These are phyloP conservation scores for Nicator chloris DNA, from an alignment of 2,113 vertebrate species.

Conservation along the genomic window DNA sequence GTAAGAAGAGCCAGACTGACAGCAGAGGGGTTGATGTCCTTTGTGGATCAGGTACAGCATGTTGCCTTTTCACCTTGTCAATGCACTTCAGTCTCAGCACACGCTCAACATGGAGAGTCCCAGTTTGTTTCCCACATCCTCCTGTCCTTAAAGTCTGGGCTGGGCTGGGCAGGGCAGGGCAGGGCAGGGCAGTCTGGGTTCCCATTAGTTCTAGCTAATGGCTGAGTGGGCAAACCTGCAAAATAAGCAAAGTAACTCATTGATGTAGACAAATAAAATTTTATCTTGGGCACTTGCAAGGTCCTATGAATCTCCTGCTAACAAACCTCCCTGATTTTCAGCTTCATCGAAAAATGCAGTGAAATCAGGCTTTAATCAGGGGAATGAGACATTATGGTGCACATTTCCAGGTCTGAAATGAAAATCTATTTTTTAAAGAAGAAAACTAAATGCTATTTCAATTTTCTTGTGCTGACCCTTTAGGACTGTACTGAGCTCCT, in stretches of 20 bases:
- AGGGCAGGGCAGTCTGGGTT: background rate
- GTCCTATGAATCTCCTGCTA: background rate
- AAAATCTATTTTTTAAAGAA: background rate
- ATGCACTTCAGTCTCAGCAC: background rate
- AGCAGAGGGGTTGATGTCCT: background rate
- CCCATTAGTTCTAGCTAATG: background rate
- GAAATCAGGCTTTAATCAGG: background rate
- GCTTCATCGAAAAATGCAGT: background rate
- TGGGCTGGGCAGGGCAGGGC: background rate
- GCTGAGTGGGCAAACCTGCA: background rate
- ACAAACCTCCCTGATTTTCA: background rate
- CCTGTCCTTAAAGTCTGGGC: background rate
- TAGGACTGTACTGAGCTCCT: background rate
- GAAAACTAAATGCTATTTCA: slow-evolving; percentile 15
- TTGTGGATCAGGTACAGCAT: background rate
- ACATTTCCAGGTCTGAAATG: background rate
- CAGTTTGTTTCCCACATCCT: background rate
- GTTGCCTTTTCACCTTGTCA: background rate
- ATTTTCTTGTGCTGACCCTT: slow-evolving; percentile 6
- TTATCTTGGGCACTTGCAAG: background rate
- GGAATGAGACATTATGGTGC: background rate
- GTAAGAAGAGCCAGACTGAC: background rate
- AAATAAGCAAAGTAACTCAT: background rate
- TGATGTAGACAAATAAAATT: background rate
- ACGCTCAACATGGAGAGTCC: accelerated